Evolutionary conservation across 2,888 invertebrate species (phyloP), one percentile per base, ranked within the genome.

Genomic region (Seira ritae): DNA sequence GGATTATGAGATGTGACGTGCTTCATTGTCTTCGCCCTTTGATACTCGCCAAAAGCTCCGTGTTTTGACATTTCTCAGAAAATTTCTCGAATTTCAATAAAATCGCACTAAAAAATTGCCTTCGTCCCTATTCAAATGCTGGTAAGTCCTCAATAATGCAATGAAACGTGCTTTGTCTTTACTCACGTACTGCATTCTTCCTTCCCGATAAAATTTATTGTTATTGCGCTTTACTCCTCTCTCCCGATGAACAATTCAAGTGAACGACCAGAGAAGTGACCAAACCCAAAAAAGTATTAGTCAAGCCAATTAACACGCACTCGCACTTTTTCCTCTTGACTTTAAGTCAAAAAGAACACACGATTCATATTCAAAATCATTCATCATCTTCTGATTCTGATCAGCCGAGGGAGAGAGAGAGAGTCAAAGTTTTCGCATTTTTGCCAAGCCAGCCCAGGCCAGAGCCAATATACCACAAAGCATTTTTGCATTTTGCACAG

Each of bases 291-390:
- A 55, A 8, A 8, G 55, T 55, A n/a, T 12, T 12, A 55, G 55
- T 55, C 55, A n/a, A 55, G 55, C 12, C 55, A 55, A 55, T 55
- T 55, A 55, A 15, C 55, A 55, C 55, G 55, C 55, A 55, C 55
- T 55, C 55, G 17, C 55, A 55, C 55, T 55, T 55, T 55, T 55
- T 55, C 55, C 31, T 31, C 31, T 31, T 31, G 3, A 31, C 31
- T 31, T n/a, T 31, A 8, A 31, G 3, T 55, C 15, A 8, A 8
- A 17, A 55, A 55, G 55, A 55, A 55, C 6, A 55, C 55, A 55
- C 55, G 55, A 55, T 55, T 55, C n/a, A 55, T 55, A 12, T n/a
- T 55, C 55, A 31, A 4, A 31, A 31, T 31, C 31, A 31, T 31
- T 8, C 31, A 31, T 31, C 31, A 31, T 31, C 31, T 31, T 31